phyloP scores from a whole-genome alignment of 2,113 vertebrate genomes.

The Eulemur rufifrons region DNA sequence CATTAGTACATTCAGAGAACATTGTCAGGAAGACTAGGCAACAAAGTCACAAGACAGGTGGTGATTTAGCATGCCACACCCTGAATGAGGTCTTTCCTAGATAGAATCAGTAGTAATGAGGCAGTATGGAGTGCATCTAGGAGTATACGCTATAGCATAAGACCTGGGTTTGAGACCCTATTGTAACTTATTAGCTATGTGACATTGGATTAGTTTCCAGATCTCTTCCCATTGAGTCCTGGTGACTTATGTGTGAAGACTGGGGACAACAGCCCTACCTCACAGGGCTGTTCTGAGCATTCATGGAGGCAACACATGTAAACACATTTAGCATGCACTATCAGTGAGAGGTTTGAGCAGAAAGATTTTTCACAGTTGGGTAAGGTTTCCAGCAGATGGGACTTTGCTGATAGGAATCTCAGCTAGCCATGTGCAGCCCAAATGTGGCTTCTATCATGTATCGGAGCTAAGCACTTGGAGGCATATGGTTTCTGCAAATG shows the following conservation, averaged over 20 bases:
- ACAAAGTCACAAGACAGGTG: not conserved
- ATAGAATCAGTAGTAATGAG: not conserved
- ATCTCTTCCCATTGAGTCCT: not conserved
- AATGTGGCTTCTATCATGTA: not conserved
- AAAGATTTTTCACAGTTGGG: not conserved
- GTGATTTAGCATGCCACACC: rapidly evolving
- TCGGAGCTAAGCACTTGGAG: rapidly evolving
- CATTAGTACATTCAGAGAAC: rapidly evolving
- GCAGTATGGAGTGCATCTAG: rapidly evolving
- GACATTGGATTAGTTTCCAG: not conserved
- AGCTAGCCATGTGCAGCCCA: rapidly evolving
- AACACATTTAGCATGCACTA: rapidly evolving
- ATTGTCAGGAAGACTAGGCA: rapidly evolving
- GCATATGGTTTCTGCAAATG: not conserved
- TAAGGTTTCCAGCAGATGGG: rapidly evolving
- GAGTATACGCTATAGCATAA: rapidly evolving
- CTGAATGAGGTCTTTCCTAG: too few species aligned
- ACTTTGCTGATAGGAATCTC: rapidly evolving
- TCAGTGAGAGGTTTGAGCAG: not conserved
- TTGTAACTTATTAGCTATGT: too few species aligned
- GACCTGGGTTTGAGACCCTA: not conserved
- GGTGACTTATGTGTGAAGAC: rapidly evolving
- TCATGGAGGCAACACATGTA: not conserved
- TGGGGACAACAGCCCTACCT: not conserved
- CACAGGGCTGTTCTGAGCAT: not conserved